Evolutionary conservation across 1,140 invertebrate species (phyloP), one percentile per base, ranked within the genome.

Genomic region (Eueides isabella): DNA sequence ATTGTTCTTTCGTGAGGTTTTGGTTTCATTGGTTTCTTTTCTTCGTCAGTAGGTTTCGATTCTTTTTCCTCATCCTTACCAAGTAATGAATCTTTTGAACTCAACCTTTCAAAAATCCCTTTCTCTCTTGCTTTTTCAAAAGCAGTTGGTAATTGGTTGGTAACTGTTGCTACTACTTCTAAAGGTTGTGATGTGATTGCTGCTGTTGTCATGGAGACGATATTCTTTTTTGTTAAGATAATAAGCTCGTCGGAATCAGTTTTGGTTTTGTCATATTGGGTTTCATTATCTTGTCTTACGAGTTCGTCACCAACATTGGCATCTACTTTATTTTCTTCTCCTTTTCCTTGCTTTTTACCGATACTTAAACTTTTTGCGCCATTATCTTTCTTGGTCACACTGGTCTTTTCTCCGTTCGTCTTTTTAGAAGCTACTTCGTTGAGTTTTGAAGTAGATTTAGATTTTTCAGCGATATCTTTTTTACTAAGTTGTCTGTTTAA

Each of bases 181-280:
- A 94, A 81, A 26, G 93, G 94, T 61, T 94, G 93, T 11, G 93
- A 89, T 38, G 94, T 93, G 33, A 94, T 94, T 31, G 93, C 93
- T 5, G 94, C 94, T 7, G 94, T 94, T 6, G 94, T 94, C 94
- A 94, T 94, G 26, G 94, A 94, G 33, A 94, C 86, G 44, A 94
- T 80, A 78, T 87, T 94, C 75, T 88, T 91, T 77, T 93, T 94
- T 5, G 92, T 94, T 29, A 94, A 68, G 61, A 93, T 88, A 31
- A 94, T 88, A 29, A 93, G 74, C 78, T 92, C 92, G 26, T 85
- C 89, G 67, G 90, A 92, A 29, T 92, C 89, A 75, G 91, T 90
- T 26, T 79, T 86, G 6, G 80, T 71, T 82, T 91, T 90, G 71
- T 94, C 93, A 76, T 91, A 93, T 62, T 94, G 93, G 0, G 93